Conservation (phyloP, 2,888 invertebrate species). For the Lasius fuliginosus region DNA sequence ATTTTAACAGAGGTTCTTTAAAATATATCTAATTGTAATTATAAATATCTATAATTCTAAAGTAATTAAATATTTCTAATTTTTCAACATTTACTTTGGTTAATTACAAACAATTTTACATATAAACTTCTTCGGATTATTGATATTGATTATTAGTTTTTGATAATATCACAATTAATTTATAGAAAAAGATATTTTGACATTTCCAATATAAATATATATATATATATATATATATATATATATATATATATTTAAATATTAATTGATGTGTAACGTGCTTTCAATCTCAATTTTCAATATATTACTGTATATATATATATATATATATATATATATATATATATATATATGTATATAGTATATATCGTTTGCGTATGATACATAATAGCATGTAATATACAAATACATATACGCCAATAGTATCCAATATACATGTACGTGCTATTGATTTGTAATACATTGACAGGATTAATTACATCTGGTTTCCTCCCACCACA, state of each 20-base stretch:
- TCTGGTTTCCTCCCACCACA: slow-evolving; percentile 31
- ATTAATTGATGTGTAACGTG: slow-evolving; percentile 14
- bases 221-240: no score
- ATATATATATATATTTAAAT: neutral
- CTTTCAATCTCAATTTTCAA: slow-evolving; percentile 46
- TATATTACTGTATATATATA: slow-evolving; percentile 18
- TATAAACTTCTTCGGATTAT: neutral
- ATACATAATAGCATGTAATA: slow-evolving; percentile 37
- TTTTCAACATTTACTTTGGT: neutral
- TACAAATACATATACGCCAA: slow-evolving; percentile 18
- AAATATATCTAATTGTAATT: neutral
- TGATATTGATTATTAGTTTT: neutral
- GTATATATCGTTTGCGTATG: slow-evolving; percentile 1
- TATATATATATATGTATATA: neutral
- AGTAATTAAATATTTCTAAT: neutral
- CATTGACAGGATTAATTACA: slow-evolving; percentile 41
- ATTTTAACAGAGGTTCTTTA: neutral
- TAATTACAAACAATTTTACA: neutral
- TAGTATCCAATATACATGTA: slow-evolving; percentile 37
- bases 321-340: neutral
- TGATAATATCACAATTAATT: slow-evolving; percentile 3
- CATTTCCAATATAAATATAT: neutral
- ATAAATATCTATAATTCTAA: neutral
- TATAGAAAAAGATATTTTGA: slow-evolving; percentile 12
- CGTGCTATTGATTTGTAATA: slow-evolving; percentile 51